A percentile compares a stretch with the other conserved stretches of the same genome.
These are phyloP conservation scores for Condylostylus longicornis DNA, from an alignment of 1,140 invertebrate genomes.

Conservation along the genomic window DNA sequence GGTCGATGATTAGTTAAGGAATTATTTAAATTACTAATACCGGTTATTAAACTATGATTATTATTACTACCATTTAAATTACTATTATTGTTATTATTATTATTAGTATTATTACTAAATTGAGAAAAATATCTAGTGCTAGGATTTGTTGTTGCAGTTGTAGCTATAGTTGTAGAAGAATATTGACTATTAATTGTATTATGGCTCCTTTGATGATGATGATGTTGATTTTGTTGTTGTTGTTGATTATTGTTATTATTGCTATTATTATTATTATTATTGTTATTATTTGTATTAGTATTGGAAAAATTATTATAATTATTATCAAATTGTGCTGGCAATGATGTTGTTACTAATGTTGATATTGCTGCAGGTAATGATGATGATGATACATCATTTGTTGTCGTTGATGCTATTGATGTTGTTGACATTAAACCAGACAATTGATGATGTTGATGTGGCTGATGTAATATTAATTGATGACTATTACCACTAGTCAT, in stretches of 20 bases:
- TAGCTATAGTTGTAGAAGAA: conserved; percentile 4
- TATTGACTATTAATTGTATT: neutral
- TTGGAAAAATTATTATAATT: conserved; percentile 8
- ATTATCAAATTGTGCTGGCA: neutral
- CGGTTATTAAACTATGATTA: too few species aligned
- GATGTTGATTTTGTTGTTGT: too few species aligned
- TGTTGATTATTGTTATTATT: neutral
- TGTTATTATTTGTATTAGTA: neutral
- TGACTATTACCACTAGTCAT: conserved; percentile 8
- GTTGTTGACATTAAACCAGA: neutral
- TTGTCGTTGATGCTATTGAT: conserved; percentile 1
- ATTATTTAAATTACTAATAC: too few species aligned
- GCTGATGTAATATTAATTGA: conserved; percentile 6
- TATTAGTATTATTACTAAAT: too few species aligned
- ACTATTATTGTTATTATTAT: too few species aligned
- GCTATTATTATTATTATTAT: conserved; percentile 9
- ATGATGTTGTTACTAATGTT: neutral
- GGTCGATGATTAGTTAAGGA: too few species aligned
- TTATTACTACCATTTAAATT: too few species aligned
- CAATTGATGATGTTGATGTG: conserved; percentile 6
- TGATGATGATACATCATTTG: neutral
- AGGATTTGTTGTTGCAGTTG: conserved; percentile 2
- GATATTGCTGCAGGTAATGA: conserved; percentile 5
- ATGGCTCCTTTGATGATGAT: neutral
- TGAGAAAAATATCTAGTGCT: conserved; percentile 10